These are phyloP conservation scores for Fragum fragum DNA, from an alignment of 2,888 invertebrate genomes.

Conservation along the genomic window DNA sequence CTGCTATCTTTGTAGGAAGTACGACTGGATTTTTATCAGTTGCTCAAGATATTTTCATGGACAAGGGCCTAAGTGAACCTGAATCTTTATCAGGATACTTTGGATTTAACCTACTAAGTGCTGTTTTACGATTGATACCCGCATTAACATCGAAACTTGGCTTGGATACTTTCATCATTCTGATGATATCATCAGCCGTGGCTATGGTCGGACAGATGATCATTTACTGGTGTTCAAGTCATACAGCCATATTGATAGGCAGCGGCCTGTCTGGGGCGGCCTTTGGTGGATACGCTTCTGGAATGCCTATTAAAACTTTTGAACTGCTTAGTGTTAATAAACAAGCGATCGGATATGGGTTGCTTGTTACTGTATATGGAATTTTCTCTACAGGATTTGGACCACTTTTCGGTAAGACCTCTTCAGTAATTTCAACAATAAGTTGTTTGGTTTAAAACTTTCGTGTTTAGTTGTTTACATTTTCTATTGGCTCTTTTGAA, in stretches of 20 bases:
- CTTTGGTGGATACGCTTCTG: not conserved
- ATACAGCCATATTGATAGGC: not conserved
- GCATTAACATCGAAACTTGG: not conserved
- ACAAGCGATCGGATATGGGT: not conserved
- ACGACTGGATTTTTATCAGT: not conserved
- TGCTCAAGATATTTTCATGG: constrained; percentile 6
- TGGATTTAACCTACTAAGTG: not conserved
- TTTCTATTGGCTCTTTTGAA: too few species aligned
- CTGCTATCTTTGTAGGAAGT: not conserved
- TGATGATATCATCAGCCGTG: not conserved
- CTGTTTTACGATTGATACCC: not conserved
- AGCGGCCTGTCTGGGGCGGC: not conserved
- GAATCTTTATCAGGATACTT: not conserved
- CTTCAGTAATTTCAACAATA: too few species aligned
- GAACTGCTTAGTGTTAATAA: not conserved
- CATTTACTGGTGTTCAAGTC: not conserved
- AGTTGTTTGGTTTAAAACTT: too few species aligned
- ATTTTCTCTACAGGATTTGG: not conserved
- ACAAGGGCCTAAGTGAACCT: not conserved
- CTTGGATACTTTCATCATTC: not conserved
- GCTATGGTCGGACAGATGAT: not conserved
- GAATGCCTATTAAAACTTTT: not conserved
- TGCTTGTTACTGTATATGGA: not conserved
- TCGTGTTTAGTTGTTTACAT: too few species aligned
- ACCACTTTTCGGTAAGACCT: constrained; percentile 2